Percentiles rank a stretch among this genome's conserved stretches.
These are phyloP conservation scores for Ploceus nigricollis DNA, from an alignment of 2,113 vertebrate species.

Conservation along the genomic window DNA sequence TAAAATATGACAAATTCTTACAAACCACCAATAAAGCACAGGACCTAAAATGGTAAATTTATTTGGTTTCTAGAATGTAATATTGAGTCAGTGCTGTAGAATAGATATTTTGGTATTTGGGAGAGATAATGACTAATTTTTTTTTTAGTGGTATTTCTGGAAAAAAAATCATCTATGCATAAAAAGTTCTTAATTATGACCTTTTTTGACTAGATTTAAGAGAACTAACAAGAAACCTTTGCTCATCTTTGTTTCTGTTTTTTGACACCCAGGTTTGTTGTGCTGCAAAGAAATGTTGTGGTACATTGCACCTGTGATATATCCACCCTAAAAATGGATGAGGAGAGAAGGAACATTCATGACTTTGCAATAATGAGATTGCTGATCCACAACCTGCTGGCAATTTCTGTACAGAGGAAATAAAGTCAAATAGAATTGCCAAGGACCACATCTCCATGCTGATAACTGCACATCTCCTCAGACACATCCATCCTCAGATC, in stretches of 20 bases:
- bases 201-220: background rate
- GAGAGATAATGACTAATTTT: background rate
- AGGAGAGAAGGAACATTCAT: constrained; percentile 39
- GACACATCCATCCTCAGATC: background rate
- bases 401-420: background rate
- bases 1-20: background rate
- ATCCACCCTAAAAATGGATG: background rate
- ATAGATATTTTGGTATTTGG: background rate
- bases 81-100: background rate
- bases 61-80: background rate
- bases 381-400: background rate
- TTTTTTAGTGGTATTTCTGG: background rate
- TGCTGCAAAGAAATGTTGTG: background rate
- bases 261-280: background rate
- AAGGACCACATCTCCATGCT: background rate
- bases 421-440: background rate
- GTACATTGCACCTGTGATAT: background rate
- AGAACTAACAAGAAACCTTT: background rate
- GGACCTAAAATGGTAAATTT: background rate
- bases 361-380: constrained; percentile 29
- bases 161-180: background rate
- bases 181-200: background rate
- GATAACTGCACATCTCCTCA: background rate
- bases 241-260: background rate
- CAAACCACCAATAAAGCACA: background rate